These are phyloP conservation scores for Amphipyra berbera DNA, from an alignment of 2,888 invertebrate species.

Conservation along the genomic window DNA sequence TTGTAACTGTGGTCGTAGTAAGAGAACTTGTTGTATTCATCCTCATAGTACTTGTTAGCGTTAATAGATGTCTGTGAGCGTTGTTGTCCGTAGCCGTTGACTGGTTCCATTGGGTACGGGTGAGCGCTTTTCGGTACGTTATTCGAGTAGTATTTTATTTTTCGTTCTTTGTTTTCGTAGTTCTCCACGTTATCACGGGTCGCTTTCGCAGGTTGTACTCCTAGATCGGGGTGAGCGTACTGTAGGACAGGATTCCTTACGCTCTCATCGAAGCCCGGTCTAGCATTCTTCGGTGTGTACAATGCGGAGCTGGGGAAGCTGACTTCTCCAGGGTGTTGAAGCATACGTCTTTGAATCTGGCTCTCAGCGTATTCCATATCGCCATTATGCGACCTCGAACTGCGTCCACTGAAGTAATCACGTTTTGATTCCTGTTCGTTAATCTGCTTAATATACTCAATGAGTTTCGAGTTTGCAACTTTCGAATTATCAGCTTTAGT, in stretches of 20 bases:
- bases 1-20: constrained; percentile 89
- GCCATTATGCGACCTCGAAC: constrained; percentile 84
- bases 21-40: constrained; percentile 87
- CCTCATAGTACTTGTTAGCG: constrained; percentile 85
- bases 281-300: constrained; percentile 91
- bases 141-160: constrained; percentile 86
- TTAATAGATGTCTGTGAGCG: constrained; percentile 83
- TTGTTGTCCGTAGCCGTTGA: constrained; percentile 82
- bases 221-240: constrained; percentile 94
- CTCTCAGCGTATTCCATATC: constrained; percentile 86
- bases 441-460: constrained; percentile 92
- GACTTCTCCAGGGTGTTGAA: constrained; percentile 91
- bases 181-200: constrained; percentile 81
- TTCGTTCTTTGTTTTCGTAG: constrained; percentile 75
- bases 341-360: constrained; percentile 92
- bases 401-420: constrained; percentile 90
- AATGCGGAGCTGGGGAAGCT: constrained; percentile 91
- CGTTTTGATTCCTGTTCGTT: constrained; percentile 91
- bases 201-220: constrained; percentile 93
- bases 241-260: constrained; percentile 93
- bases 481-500: constrained; percentile 91
- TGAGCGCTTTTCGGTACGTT: constrained; percentile 89
- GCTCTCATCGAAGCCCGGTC: constrained; percentile 92
- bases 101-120: constrained; percentile 89
- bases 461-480: constrained; percentile 89